phyloP scores from a whole-genome alignment of 1,140 invertebrate genomes.

The Druon quercuslanigerum region DNA sequence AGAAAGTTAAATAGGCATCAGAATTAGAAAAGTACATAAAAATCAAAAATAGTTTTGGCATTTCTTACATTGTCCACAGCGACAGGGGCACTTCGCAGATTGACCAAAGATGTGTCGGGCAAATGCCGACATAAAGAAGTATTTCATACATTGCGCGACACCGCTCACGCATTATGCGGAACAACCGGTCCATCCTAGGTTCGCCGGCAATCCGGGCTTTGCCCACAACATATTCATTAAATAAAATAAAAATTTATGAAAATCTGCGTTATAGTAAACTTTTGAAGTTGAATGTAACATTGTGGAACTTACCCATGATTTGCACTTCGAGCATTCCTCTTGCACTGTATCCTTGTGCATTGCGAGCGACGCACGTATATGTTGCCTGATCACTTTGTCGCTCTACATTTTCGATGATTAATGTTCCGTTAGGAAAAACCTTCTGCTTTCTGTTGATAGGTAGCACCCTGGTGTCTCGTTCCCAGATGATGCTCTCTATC shows the following conservation, averaged over 20 bases:
- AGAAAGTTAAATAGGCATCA: too few species aligned
- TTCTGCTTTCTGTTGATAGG: slow-evolving; percentile 97
- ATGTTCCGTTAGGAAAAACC: slow-evolving; percentile 94
- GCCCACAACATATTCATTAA: too few species aligned
- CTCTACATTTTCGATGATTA: slow-evolving; percentile 96
- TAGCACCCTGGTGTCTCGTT: slow-evolving; percentile 86
- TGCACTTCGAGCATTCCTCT: slow-evolving; percentile 91
- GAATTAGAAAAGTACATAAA: too few species aligned
- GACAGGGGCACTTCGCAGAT: too few species aligned
- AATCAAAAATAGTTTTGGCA: too few species aligned
- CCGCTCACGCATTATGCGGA: too few species aligned
- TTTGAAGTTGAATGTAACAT: slow-evolving; percentile 14
- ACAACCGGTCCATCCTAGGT: too few species aligned
- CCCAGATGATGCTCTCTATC: slow-evolving; percentile 95
- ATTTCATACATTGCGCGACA: too few species aligned
- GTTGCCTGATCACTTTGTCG: slow-evolving; percentile 93
- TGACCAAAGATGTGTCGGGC: too few species aligned
- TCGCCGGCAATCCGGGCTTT: too few species aligned
- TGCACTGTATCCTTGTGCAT: slow-evolving; percentile 91
- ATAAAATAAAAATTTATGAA: background rate
- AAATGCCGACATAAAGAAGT: too few species aligned
- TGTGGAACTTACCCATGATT: slow-evolving; percentile 92
- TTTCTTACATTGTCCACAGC: too few species aligned
- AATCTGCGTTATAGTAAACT: background rate
- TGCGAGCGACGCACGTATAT: slow-evolving; percentile 95